Base-by-base conservation (phyloP, 2,888 invertebrate species). In the Synergus umbraculus region DNA sequence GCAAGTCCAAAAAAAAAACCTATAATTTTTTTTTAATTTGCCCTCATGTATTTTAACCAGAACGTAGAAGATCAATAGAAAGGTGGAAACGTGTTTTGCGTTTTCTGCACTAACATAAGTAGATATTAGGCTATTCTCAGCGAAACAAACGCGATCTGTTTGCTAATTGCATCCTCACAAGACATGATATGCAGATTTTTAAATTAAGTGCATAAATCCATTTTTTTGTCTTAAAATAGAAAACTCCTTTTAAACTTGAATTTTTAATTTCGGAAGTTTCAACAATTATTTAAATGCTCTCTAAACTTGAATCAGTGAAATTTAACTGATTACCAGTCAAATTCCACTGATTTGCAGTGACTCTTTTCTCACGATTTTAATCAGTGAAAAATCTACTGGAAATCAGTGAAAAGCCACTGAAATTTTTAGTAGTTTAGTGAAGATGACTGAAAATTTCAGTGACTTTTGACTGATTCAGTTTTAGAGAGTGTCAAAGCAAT, bases 81-180 rank as follows among this genome's bases (percentile, higher is more conserved):
- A 29, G 44, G 49, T 69, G 69, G 29, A 69, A 69, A 69, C 22
- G 69, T 13, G 49, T 69, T 49, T 69, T 69, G 15, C 37, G 15
- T 69, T 69, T 69, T 69, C 29, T 69, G 22, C 69, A 69, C 69
- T 49, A 54, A 15, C 4, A 63, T n/a, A 46, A 49, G 49, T 69
- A 29, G 29, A 46, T 54, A n/a, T n/a, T 54, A 54, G 54, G n/a
- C 54, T 69, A 69, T 15, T 69, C 13, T 82, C 58, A 83, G 83
- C 82, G 79, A 84, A 81, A 82, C 81, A 83, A 83, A 84, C 81
- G 76, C 81, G 76, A 84, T 82, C 80, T 81, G 80, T 84, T 83
- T 81, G 79, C 80, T 81, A 80, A 83, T 82, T 83, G 81, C 81
- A 84, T 83, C 81, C 84, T 78, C 80, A 78, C 78, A 80, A 84